A percentile compares a stretch with the other conserved stretches of the same genome.
Evolutionary conservation across 2,888 invertebrate species (phyloP).

Genomic region (Melinaea marsaeus): DNA sequence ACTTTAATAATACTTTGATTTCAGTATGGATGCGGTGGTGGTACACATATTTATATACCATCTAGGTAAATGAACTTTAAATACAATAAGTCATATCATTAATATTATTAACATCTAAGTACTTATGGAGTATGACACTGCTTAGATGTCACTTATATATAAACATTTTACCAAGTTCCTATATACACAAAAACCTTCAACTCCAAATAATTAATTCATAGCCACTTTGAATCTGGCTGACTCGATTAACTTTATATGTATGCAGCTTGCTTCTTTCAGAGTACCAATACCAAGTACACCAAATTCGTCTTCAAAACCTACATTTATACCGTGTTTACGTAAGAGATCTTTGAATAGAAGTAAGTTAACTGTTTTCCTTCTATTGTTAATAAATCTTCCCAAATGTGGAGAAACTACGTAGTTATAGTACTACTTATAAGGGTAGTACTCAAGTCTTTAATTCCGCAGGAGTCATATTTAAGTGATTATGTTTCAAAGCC

Average conservation of each 20-base stretch:
- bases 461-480: too few species aligned
- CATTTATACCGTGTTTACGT: conserved; percentile 27
- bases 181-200: too few species aligned
- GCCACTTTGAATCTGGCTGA: too few species aligned
- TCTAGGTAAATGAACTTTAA: not conserved
- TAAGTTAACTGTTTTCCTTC: conserved; percentile 14
- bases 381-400: not conserved
- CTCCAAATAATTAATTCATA: not conserved
- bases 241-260: conserved; percentile 11
- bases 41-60: not conserved
- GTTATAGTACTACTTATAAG: not conserved
- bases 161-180: too few species aligned
- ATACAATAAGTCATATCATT: not conserved
- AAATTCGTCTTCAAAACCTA: conserved; percentile 35
- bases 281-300: conserved; percentile 30
- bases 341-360: conserved; percentile 17
- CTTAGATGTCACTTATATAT: too few species aligned
- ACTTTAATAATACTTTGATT: not conserved
- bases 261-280: conserved; percentile 31
- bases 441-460: not conserved
- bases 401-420: too few species aligned
- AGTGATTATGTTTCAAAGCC: too few species aligned
- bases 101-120: not conserved
- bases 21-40: not conserved
- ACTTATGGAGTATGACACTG: too few species aligned